These are phyloP conservation scores for Epinephelus awoara DNA, from an alignment of 2,797 vertebrate genomes.

Conservation along the genomic window DNA sequence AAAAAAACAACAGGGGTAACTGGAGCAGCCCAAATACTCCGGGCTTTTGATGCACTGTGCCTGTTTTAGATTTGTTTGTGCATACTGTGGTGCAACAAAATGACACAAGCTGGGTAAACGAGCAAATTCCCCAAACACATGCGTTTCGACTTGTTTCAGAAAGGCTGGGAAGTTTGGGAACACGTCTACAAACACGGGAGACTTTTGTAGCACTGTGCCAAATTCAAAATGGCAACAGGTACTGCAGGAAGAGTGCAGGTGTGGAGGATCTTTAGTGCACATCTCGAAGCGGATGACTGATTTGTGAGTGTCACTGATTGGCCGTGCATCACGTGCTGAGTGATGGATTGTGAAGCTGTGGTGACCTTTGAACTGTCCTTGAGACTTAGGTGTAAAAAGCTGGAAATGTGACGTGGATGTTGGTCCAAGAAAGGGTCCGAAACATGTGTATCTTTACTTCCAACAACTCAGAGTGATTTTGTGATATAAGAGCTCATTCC, in stretches of 20 bases:
- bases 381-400: background rate
- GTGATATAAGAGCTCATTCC: constrained; percentile 60
- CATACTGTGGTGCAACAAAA: constrained; percentile 60
- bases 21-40: constrained; percentile 39
- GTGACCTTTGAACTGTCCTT: constrained; percentile 45
- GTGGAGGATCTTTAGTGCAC: background rate
- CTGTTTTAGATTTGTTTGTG: constrained; percentile 72
- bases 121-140: constrained; percentile 35
- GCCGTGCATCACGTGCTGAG: background rate
- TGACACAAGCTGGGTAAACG: constrained; percentile 57
- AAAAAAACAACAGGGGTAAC: constrained; percentile 49
- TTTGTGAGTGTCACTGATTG: background rate
- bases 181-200: constrained; percentile 1
- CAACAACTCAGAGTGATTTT: constrained; percentile 48
- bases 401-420: background rate
- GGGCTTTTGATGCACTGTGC: constrained; percentile 53
- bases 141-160: constrained; percentile 16
- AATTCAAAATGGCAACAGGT: constrained; percentile 64
- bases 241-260: background rate
- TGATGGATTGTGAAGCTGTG: background rate
- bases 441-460: constrained; percentile 35
- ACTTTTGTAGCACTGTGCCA: background rate
- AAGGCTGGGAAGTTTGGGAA: constrained; percentile 41
- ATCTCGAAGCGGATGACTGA: background rate
- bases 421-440: background rate